A percentile compares a stretch with the other conserved stretches of the same genome.
These are phyloP conservation scores for Pantherophis alleghaniensis DNA, from an alignment of 2,797 vertebrate species.

Conservation along the genomic window DNA sequence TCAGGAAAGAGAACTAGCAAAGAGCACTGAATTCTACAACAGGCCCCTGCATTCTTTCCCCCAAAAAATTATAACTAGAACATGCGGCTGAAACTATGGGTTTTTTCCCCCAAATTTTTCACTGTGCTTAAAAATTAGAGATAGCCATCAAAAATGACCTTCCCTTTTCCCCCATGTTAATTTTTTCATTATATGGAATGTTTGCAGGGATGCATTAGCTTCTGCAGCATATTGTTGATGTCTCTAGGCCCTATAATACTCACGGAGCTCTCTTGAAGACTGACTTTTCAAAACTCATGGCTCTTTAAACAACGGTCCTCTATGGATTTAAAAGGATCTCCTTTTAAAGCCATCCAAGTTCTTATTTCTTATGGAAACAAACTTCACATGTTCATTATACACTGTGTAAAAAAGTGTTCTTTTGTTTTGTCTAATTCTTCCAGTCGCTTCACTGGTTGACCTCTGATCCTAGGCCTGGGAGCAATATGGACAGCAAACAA, in stretches of 20 bases:
- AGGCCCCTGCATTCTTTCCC: background rate
- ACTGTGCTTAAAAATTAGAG: background rate
- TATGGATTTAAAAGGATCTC: background rate
- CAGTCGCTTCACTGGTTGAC: background rate
- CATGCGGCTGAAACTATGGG: background rate
- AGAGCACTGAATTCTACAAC: background rate
- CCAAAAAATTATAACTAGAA: background rate
- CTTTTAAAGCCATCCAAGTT: background rate
- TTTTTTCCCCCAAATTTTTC: background rate
- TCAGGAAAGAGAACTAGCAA: background rate
- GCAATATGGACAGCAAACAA: background rate
- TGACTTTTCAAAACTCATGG: background rate
- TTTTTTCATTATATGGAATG: background rate
- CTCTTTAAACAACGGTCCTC: background rate
- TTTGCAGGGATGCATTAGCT: background rate
- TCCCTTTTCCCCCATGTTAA: background rate
- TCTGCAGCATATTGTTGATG: background rate
- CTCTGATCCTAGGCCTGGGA: background rate
- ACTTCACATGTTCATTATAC: background rate
- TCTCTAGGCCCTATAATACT: background rate
- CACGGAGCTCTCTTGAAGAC: background rate
- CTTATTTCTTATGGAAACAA: background rate
- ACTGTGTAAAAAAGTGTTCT: background rate
- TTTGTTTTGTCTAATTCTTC: background rate
- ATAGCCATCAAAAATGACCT: background rate